Percentiles rank a stretch among this genome's conserved stretches.
These are phyloP conservation scores for Idaea dimidiata DNA, from an alignment of 2,888 invertebrate species.

Conservation along the genomic window DNA sequence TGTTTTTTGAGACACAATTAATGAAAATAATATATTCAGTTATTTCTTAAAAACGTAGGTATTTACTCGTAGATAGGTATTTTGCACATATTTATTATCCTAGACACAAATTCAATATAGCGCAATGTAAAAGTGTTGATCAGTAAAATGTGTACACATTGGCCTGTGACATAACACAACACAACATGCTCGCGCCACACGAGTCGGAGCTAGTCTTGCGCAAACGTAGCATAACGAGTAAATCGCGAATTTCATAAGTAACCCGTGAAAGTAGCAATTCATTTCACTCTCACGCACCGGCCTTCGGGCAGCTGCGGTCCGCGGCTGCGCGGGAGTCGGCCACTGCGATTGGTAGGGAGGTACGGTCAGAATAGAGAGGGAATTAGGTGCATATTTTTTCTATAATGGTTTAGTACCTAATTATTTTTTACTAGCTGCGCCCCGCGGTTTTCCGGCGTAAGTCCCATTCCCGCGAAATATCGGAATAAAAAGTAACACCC, in stretches of 20 bases:
- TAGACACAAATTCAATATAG: neutral
- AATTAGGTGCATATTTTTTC: too few species aligned
- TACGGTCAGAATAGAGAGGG: too few species aligned
- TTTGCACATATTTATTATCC: neutral
- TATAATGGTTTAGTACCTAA: too few species aligned
- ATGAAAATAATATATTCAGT: too few species aligned
- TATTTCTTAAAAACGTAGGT: neutral
- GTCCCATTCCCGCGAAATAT: too few species aligned
- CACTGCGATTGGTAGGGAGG: conserved; percentile 2
- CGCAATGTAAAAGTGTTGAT: neutral
- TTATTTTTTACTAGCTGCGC: too few species aligned
- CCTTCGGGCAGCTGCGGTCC: conserved; percentile 14
- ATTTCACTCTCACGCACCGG: conserved; percentile 51
- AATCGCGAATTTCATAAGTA: conserved; percentile 73
- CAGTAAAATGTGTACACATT: conserved; percentile 32
- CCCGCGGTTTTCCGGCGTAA: too few species aligned
- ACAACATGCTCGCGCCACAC: conserved; percentile 19
- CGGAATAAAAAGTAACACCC: too few species aligned
- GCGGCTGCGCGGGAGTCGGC: conserved; percentile 18
- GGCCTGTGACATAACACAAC: conserved; percentile 36
- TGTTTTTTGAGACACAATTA: too few species aligned
- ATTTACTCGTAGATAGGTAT: neutral
- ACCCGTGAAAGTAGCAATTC: conserved; percentile 69
- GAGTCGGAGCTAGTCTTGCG: conserved; percentile 31
- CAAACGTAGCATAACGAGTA: conserved; percentile 52